These are phyloP conservation scores for Jaculus jaculus DNA, from an alignment of 2,113 vertebrate species.

Conservation along the genomic window DNA sequence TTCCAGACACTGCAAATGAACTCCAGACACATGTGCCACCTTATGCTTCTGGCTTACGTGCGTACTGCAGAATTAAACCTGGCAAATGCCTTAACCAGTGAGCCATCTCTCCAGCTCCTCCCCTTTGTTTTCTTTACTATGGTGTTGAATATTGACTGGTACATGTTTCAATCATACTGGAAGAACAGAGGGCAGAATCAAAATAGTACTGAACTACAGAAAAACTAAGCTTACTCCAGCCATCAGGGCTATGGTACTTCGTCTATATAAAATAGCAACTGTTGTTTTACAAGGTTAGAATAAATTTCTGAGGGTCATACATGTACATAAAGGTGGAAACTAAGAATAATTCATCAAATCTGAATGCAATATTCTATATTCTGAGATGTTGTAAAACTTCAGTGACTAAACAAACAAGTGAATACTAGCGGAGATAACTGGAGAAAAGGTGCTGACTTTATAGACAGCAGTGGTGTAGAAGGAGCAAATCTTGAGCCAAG, in stretches of 20 bases:
- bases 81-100: neutral
- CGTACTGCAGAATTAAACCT: too few relatives aligned
- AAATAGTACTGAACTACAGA: slow-evolving; percentile 26
- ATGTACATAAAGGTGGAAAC: slow-evolving; percentile 36
- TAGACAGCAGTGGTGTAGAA: neutral
- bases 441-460: neutral
- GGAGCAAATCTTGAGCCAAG: neutral
- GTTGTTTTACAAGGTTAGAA: slow-evolving; percentile 45
- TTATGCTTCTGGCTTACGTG: neutral
- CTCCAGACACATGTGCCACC: too few relatives aligned
- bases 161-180: slow-evolving; percentile 13
- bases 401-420: neutral
- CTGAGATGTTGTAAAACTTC: neutral
- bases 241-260: neutral
- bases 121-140: slow-evolving; percentile 21
- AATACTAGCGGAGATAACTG: neutral
- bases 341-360: slow-evolving; percentile 12
- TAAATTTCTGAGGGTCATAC: slow-evolving; percentile 20
- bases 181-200: slow-evolving; percentile 42
- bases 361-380: slow-evolving; percentile 27
- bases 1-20: too few relatives aligned
- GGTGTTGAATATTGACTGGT: slow-evolving; percentile 16
- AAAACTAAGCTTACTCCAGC: slow-evolving; percentile 30
- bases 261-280: slow-evolving; percentile 28
- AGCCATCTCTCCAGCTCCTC: neutral